phyloP scores from a whole-genome alignment of 2,888 invertebrate species.

The Polyploca ridens region DNA sequence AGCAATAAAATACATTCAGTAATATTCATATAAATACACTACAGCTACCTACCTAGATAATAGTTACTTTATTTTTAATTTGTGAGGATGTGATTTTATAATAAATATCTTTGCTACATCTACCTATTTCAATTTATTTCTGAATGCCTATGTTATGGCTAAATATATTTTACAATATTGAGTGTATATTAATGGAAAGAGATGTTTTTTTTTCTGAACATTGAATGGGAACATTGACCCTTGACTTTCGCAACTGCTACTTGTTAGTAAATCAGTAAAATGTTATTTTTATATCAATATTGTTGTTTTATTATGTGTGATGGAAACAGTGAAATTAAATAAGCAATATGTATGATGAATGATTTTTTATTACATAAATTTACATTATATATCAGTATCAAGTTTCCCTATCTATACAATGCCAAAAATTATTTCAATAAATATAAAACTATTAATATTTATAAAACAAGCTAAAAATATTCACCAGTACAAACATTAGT shows the following conservation, averaged over 20 bases:
- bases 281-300: slow-evolving; percentile 16
- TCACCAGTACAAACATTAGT: background rate
- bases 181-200: no score
- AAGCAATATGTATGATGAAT: background rate
- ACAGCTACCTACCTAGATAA: no score
- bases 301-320: background rate
- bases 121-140: no score
- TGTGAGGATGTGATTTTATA: no score
- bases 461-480: background rate
- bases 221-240: background rate
- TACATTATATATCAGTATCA: slow-evolving; percentile 5
- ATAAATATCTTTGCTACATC: no score
- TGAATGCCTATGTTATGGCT: no score
- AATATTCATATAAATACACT: no score
- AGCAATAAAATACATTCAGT: no score
- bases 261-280: slow-evolving; percentile 16
- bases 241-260: background rate
- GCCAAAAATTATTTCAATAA: background rate
- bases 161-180: no score
- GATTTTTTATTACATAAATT: slow-evolving; percentile 1
- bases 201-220: background rate
- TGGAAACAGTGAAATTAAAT: background rate
- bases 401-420: slow-evolving; percentile 2
- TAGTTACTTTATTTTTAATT: no score
- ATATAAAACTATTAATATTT: background rate